Evolutionary conservation across 2,888 invertebrate genomes (phyloP), one percentile per base, ranked within the genome.

Genomic region (Phyllotreta striolata): DNA sequence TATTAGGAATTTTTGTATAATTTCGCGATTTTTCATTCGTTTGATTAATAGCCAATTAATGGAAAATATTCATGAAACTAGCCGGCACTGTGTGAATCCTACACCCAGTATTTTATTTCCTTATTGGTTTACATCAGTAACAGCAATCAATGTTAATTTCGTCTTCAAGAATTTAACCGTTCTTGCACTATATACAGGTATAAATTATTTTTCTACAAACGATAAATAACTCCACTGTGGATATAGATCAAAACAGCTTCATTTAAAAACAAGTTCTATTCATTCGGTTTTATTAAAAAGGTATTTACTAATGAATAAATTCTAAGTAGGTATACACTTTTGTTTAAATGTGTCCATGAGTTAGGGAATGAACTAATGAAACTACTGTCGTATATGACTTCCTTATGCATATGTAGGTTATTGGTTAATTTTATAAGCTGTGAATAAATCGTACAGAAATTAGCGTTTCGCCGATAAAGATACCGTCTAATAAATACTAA

Each of bases 1-100:
- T 39, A 51, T 58, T 58, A 51, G 41, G 49, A 58, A 58, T 58
- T 41, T 58, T 62, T 61, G 65, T 57, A 65, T 65, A 65, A 65
- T 65, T 65, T 62, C 12, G 44, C 58, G 41, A 65, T 65, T 65
- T 62, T 64, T 62, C 55, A 65, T 47, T 44, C 34, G 12, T 13
- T 47, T 54, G 58, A 65, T 62, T 62, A 65, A 65, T 62, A 52
- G 58, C 62, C 61, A 57, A 65, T 65, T 65, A 65, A 62, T 55
- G 58, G 61, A 65, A 62, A 55, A 65, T 62, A 47, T 61, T 46
- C 54, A 57, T 61, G 55, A 64, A 61, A 47, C 38, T 52, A 52
- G 52, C 38, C 52, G 52, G 39, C 52, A 52, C 52, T 52, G 52
- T 52, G 52, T 52, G 52, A 52, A 52, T 52, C 52, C 52, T 52